Conservation (phyloP, 1,140 invertebrate species). For the Cecropterus lyciades region DNA sequence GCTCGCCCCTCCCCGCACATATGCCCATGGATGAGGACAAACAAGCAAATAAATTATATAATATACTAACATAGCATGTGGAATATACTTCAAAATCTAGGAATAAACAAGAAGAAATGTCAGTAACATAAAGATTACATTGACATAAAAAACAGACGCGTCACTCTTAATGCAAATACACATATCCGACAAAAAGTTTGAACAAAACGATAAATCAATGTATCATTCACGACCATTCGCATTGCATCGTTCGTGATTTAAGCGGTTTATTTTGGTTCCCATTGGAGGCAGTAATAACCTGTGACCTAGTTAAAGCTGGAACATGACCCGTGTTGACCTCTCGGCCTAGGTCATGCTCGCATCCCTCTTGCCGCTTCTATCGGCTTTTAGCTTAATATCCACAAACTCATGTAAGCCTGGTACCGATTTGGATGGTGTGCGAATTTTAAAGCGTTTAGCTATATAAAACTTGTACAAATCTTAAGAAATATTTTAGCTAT, state of each 20-base stretch:
- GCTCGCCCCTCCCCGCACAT: too few species aligned
- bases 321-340: slow-evolving; percentile 62
- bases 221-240: slow-evolving; percentile 5
- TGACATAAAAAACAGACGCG: too few species aligned
- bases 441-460: background rate
- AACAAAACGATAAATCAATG: slow-evolving; percentile 24
- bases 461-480: background rate
- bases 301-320: slow-evolving; percentile 61
- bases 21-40: too few species aligned
- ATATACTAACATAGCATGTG: too few species aligned
- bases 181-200: too few species aligned
- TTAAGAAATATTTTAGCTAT: too few species aligned
- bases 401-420: slow-evolving; percentile 45
- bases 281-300: slow-evolving; percentile 55
- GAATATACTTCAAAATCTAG: too few species aligned
- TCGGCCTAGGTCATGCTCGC: slow-evolving; percentile 57
- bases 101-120: too few species aligned
- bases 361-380: slow-evolving; percentile 47
- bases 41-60: too few species aligned
- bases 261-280: slow-evolving; percentile 55
- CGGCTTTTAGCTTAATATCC: slow-evolving; percentile 44
- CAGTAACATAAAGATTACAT: too few species aligned
- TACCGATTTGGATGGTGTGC: slow-evolving; percentile 33
- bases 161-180: too few species aligned
- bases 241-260: slow-evolving; percentile 24